Evolutionary conservation across 1,140 invertebrate genomes (phyloP), one percentile per base, ranked within the genome.

Genomic region (Microvelia longipes): DNA sequence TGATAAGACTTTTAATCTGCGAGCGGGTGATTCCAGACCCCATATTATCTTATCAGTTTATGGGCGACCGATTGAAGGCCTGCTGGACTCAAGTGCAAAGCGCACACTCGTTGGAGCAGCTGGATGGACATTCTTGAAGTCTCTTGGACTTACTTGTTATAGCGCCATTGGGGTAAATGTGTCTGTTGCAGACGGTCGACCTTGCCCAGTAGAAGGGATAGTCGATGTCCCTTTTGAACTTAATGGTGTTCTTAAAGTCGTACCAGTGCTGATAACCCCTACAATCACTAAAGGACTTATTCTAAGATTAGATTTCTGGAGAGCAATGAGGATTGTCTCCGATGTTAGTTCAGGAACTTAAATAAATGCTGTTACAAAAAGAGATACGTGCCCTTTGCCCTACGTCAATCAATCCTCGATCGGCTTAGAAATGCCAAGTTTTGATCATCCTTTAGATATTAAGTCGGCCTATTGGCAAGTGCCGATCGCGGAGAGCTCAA

Each of bases 341-440:
- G 35, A 50, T 19, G 5, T 50, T 19, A 19, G 5, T 5, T 11
- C 5, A 19, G 35, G 35, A 50, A 50, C 35, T 11, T 50, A 50
- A 19, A 5, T 50, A 5, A 84, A 84, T 72, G 28, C n/a, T 0
- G 73, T 80, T 0, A 82, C 81, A 0, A 75, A 72, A 28, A 74
- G 76, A 68, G 79, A 82, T 68, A 71, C 71, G 15, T 83, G 77
- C 72, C 82, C 82, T 1, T 66, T 85, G 2, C 82, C 82, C 1
- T 70, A 77, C 11, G 80, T 83, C 77, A 81, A 67, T 19, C 35
- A 50, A 50, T 50, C 35, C 19, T 50, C 5, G 35, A 50, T 50
- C 74, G 72, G 28, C 66, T 84, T 66, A 73, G 75, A 2, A 73
- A 74, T 1, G 73, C 73, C 0, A 68, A 74, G 26, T 80, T 77